Evolutionary conservation across 2,113 vertebrate species (phyloP).

Genomic region (Lampris megalopsis): DNA sequence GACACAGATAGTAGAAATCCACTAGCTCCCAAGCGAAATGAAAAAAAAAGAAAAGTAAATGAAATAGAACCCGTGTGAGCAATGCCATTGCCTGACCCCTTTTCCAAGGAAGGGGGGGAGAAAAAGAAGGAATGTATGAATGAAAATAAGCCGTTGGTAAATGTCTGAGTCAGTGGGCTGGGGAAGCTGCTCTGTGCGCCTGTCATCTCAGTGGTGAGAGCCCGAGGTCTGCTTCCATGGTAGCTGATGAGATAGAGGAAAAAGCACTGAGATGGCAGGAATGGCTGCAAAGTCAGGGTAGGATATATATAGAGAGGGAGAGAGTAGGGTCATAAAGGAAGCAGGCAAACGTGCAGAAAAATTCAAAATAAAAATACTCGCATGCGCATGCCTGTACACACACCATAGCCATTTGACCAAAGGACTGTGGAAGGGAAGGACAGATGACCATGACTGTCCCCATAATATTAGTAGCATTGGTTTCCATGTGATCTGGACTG

Average conservation of each 20-base stretch:
- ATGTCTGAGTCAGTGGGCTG: slow-evolving; percentile 37
- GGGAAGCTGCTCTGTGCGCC: slow-evolving; percentile 38
- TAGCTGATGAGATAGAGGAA: not conserved
- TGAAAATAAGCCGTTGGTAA: slow-evolving; percentile 44
- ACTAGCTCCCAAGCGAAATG: slow-evolving; percentile 38
- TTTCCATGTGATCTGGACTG: too few species aligned
- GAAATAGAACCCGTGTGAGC: slow-evolving; percentile 24
- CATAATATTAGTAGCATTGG: too few species aligned
- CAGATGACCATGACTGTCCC: too few species aligned
- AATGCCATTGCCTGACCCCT: slow-evolving; percentile 6
- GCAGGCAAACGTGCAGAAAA: too few species aligned
- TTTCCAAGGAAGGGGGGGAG: not conserved
- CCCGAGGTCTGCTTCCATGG: too few species aligned
- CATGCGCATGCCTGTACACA: too few species aligned
- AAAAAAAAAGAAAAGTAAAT: slow-evolving; percentile 37
- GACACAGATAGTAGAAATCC: slow-evolving; percentile 2
- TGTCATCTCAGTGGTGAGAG: slow-evolving; percentile 13
- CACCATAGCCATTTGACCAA: slow-evolving; percentile 16
- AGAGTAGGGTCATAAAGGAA: too few species aligned
- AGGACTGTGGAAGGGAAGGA: not conserved
- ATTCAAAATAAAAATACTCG: too few species aligned
- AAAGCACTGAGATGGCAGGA: not conserved
- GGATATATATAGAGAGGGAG: too few species aligned
- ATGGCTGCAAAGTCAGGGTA: slow-evolving; percentile 21
- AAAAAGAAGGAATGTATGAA: slow-evolving; percentile 26